Conservation (phyloP, 2,113 vertebrate species). For the Menidia beryllina region DNA sequence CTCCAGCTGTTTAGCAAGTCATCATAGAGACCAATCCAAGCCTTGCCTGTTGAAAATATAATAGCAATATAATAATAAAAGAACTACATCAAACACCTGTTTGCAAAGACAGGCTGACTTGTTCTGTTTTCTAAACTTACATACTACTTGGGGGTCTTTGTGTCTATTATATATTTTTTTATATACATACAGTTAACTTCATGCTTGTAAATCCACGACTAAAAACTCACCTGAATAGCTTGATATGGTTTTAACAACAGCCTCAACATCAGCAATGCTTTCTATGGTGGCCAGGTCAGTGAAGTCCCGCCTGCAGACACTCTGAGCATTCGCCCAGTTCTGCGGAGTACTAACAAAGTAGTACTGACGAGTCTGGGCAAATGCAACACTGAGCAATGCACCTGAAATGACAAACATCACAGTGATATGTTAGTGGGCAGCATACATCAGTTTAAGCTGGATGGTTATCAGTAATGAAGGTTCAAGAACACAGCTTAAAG, state of each 20-base stretch:
- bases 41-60: conserved; percentile 41
- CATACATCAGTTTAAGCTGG: too few relatives aligned
- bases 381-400: conserved; percentile 11
- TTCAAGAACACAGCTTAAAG: too few relatives aligned
- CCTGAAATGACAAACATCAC: conserved; percentile 26
- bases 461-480: too few relatives aligned
- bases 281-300: conserved; percentile 55
- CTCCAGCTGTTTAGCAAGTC: conserved; percentile 44
- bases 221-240: conserved; percentile 13
- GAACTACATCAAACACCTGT: neutral
- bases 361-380: conserved; percentile 33
- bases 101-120: neutral
- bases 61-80: neutral
- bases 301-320: conserved; percentile 28
- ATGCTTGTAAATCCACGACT: neutral
- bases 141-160: too few relatives aligned
- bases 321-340: conserved; percentile 36
- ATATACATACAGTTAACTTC: too few relatives aligned
- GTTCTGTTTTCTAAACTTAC: too few relatives aligned
- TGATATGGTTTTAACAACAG: neutral
- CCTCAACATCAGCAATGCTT: conserved; percentile 9
- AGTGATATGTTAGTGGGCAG: neutral
- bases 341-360: neutral
- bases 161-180: too few relatives aligned
- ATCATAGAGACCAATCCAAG: conserved; percentile 61